Conservation (phyloP, 2,888 invertebrate genomes). For the Scaptomyza parva region DNA sequence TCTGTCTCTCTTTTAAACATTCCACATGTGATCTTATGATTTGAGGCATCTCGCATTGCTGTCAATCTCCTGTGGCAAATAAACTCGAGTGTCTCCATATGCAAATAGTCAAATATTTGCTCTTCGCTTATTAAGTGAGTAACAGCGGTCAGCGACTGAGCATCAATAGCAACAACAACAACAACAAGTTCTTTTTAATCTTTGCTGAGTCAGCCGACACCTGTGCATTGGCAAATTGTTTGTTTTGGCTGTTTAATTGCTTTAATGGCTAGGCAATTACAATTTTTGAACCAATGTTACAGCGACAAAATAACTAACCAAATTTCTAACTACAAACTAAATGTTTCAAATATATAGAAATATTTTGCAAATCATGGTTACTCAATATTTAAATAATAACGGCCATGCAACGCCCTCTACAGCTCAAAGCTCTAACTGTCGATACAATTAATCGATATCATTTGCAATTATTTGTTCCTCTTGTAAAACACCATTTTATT, state of each 20-base stretch:
- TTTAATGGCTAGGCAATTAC: constrained; percentile 78
- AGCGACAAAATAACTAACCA: constrained; percentile 28
- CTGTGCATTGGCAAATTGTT: constrained; percentile 65
- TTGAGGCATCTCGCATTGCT: constrained; percentile 63
- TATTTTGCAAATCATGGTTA: background rate
- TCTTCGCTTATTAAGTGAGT: constrained; percentile 81
- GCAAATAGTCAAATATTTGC: constrained; percentile 78
- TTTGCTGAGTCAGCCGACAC: constrained; percentile 41
- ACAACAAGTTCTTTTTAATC: constrained; percentile 31
- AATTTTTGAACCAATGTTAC: constrained; percentile 45
- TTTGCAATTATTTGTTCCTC: background rate
- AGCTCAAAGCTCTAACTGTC: background rate
- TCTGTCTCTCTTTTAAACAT: constrained; percentile 13
- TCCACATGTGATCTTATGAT: constrained; percentile 43
- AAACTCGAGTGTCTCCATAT: constrained; percentile 74
- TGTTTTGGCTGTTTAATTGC: constrained; percentile 74
- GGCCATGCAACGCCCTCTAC: constrained; percentile 33
- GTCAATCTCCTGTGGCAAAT: constrained; percentile 79
- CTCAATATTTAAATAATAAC: constrained; percentile 15
- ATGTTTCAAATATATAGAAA: constrained; percentile 20
- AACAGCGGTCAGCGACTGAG: constrained; percentile 67
- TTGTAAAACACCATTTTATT: constrained; percentile 52
- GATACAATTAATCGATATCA: constrained; percentile 14
- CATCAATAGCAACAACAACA: constrained; percentile 24
- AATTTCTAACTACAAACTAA: constrained; percentile 24